Percentiles rank a stretch among this genome's conserved stretches.
phyloP scores from a whole-genome alignment of 2,797 vertebrate species.

The Acanthiza pusilla region DNA sequence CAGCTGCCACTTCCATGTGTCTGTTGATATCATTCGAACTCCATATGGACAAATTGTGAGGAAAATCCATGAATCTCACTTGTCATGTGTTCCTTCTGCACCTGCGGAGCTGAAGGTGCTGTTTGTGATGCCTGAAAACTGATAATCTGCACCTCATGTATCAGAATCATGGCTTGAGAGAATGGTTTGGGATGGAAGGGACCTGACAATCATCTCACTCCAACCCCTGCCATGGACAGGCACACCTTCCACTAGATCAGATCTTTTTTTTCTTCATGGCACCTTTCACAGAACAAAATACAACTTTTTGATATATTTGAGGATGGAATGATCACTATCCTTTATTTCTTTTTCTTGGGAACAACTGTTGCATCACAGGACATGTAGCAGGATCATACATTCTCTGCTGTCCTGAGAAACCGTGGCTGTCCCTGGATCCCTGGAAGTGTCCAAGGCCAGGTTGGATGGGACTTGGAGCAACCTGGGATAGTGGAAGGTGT shows the following conservation, averaged over 20 bases:
- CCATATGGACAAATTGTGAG: rapidly evolving
- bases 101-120: background rate
- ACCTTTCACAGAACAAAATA: background rate
- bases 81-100: background rate
- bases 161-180: background rate
- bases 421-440: background rate
- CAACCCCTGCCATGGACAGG: background rate
- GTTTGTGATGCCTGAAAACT: background rate
- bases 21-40: background rate
- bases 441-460: background rate
- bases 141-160: background rate
- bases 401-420: background rate
- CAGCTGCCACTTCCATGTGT: background rate
- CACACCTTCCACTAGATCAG: too few relatives aligned
- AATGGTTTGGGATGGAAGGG: background rate
- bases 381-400: background rate
- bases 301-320: background rate
- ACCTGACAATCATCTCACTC: background rate
- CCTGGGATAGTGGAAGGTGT: rapidly evolving
- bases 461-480: rapidly evolving
- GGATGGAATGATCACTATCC: background rate
- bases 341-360: background rate
- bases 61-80: background rate
- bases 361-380: background rate
- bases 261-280: background rate